Conservation (phyloP, 2,113 vertebrate species). For the Pluvialis apricaria region DNA sequence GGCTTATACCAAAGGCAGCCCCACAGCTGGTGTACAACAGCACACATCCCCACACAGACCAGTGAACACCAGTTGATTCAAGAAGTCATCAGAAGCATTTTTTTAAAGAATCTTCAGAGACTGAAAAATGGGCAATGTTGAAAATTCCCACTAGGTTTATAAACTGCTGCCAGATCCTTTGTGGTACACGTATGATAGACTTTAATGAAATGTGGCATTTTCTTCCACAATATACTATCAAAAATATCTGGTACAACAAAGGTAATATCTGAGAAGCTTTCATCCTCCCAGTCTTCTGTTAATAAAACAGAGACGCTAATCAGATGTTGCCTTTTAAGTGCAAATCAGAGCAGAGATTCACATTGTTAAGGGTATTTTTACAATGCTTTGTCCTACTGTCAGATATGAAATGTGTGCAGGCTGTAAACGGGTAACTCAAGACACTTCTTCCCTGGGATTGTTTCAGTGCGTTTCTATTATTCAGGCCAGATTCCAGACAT, state of each 20-base stretch:
- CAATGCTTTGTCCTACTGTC: slow-evolving; percentile 6
- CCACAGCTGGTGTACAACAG: neutral
- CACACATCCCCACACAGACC: neutral
- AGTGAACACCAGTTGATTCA: neutral
- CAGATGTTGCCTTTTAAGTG: slow-evolving; percentile 7
- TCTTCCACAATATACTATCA: neutral
- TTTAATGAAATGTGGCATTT: slow-evolving; percentile 6
- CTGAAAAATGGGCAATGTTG: neutral
- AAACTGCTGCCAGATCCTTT: neutral
- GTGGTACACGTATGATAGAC: neutral
- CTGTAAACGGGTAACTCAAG: neutral
- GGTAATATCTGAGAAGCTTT: neutral
- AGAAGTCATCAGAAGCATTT: neutral
- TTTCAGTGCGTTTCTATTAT: neutral
- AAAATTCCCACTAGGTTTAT: neutral
- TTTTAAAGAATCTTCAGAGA: neutral
- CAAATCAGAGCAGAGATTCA: slow-evolving; percentile 8
- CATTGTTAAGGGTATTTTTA: slow-evolving; percentile 2
- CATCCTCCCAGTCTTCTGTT: neutral
- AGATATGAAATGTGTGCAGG: neutral
- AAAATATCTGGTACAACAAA: neutral
- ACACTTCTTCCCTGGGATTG: neutral
- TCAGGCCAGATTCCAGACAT: neutral
- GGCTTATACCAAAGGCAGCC: neutral
- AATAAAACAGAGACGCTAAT: slow-evolving; percentile 17